These are phyloP conservation scores for Tuberolachnus salignus DNA, from an alignment of 2,888 invertebrate genomes.

Conservation along the genomic window DNA sequence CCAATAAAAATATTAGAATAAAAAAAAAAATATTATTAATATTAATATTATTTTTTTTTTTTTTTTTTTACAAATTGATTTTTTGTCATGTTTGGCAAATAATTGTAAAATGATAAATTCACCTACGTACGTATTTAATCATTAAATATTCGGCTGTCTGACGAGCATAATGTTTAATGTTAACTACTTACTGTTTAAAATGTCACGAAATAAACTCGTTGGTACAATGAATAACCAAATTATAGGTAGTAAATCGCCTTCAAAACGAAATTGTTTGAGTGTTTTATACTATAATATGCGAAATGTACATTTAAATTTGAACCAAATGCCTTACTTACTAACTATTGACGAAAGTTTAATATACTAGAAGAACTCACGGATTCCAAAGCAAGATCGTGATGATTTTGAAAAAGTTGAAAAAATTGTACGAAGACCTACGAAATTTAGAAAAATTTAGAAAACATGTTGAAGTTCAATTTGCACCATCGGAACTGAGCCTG, in stretches of 20 bases:
- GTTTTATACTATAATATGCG: slow-evolving; percentile 32
- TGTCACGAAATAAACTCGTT: slow-evolving; percentile 5
- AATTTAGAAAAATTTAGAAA: background rate
- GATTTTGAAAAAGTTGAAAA: slow-evolving; percentile 34
- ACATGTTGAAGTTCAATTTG: no score
- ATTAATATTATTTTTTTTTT: no score
- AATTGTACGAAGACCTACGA: slow-evolving; percentile 12
- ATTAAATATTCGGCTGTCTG: background rate
- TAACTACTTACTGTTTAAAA: background rate
- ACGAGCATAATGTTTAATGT: background rate
- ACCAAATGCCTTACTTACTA: slow-evolving; percentile 7
- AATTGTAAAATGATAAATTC: background rate
- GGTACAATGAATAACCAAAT: slow-evolving; percentile 15
- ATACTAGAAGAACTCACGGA: slow-evolving; percentile 23
- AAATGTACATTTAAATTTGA: slow-evolving; percentile 35
- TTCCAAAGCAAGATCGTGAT: slow-evolving; percentile 21
- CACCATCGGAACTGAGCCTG: no score
- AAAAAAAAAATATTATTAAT: no score
- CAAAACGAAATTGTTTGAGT: slow-evolving; percentile 28
- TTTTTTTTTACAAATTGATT: no score
- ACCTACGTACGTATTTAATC: background rate
- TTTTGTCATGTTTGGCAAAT: no score
- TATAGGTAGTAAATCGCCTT: slow-evolving; percentile 10
- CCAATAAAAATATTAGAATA: no score
- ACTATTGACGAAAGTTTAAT: slow-evolving; percentile 22